phyloP scores from a whole-genome alignment of 2,113 vertebrate genomes.

The Tylochromis polylepis region DNA sequence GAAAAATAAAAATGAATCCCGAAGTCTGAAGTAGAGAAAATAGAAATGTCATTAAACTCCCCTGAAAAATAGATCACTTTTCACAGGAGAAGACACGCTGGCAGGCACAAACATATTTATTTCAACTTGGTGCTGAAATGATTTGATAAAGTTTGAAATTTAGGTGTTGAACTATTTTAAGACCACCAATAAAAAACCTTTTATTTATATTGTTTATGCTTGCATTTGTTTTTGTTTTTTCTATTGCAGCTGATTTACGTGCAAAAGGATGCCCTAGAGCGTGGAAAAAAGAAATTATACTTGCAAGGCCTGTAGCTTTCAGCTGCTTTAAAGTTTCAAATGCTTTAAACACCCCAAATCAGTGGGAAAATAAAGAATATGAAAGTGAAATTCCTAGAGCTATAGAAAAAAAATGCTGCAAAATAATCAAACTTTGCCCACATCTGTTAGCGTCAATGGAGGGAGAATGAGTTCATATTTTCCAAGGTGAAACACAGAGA shows the following conservation, averaged over 20 bases:
- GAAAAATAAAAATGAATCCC: conserved; percentile 28
- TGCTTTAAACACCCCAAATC: neutral
- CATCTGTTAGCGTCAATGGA: neutral
- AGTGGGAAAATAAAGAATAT: neutral
- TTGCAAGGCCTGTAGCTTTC: neutral
- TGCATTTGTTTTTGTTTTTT: neutral
- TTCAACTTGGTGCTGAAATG: conserved; percentile 7
- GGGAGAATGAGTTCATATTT: conserved; percentile 14
- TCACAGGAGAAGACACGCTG: conserved; percentile 19
- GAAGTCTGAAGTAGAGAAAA: conserved; percentile 29
- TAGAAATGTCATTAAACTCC: conserved; percentile 60
- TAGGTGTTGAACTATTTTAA: neutral
- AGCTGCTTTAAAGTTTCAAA: neutral
- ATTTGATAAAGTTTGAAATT: neutral
- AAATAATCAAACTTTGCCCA: conserved; percentile 28
- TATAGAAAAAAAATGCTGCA: neutral
- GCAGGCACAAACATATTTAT: conserved; percentile 13
- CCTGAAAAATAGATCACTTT: conserved; percentile 55
- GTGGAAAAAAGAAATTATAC: fast-evolving
- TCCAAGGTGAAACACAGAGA: neutral
- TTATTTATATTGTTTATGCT: neutral
- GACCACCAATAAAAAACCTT: neutral
- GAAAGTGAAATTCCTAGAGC: neutral
- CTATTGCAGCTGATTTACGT: neutral
- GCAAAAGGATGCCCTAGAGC: neutral